Conservation (phyloP, 1,140 invertebrate species). For the Tyrophagus putrescentiae region DNA sequence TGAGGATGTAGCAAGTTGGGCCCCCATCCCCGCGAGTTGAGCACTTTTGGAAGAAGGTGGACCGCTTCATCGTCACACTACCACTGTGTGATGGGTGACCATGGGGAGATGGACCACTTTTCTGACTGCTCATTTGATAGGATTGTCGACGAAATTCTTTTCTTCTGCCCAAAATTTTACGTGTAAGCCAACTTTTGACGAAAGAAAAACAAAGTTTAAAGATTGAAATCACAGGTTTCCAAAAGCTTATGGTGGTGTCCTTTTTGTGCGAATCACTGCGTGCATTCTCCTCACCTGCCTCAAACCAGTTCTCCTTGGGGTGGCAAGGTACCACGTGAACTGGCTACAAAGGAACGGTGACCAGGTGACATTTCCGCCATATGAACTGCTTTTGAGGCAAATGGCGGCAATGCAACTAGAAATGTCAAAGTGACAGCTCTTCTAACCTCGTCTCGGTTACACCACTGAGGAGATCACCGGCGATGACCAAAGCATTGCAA, state of each 20-base stretch:
- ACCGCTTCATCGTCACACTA: conserved; percentile 57
- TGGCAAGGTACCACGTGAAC: conserved; percentile 34
- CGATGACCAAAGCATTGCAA: background rate
- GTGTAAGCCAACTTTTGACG: conserved; percentile 25
- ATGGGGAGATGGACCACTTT: conserved; percentile 56
- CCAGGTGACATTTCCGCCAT: conserved; percentile 36
- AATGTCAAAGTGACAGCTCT: background rate
- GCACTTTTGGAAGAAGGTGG: background rate
- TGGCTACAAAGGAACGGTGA: conserved; percentile 40
- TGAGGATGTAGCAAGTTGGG: conserved; percentile 49
- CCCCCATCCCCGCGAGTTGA: conserved; percentile 42
- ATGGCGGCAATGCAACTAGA: background rate
- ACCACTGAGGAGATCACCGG: background rate
- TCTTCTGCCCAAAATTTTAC: conserved; percentile 30
- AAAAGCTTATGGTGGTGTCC: conserved; percentile 72
- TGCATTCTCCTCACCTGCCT: conserved; percentile 41
- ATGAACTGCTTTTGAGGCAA: background rate
- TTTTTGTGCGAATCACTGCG: conserved; percentile 62
- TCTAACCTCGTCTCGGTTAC: background rate
- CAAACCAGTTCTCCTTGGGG: conserved; percentile 41
- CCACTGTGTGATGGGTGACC: conserved; percentile 70
- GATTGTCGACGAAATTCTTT: conserved; percentile 39
- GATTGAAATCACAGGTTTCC: conserved; percentile 47
- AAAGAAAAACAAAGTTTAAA: no score
- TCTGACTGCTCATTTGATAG: conserved; percentile 55